Percentiles rank a stretch among this genome's conserved stretches.
Evolutionary conservation across 2,888 invertebrate genomes (phyloP).

Genomic region (Callyntrura sp.): DNA sequence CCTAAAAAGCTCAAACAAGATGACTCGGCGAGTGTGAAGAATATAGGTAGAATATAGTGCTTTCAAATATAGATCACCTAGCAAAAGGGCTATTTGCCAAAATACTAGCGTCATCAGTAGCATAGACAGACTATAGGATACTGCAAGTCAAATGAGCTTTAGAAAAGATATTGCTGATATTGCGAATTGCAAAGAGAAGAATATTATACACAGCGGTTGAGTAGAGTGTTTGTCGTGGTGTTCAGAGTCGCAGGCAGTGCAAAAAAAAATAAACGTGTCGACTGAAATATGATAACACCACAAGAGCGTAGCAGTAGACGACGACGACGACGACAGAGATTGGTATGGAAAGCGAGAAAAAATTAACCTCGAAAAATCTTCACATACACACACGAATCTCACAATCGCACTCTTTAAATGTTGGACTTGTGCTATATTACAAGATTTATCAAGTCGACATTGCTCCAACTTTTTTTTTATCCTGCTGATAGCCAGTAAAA

Average conservation of each 20-base stretch:
- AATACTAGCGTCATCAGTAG: background rate
- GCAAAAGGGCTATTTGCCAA: slow-evolving; percentile 65
- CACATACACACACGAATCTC: background rate
- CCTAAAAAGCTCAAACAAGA: background rate
- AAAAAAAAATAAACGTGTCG: background rate
- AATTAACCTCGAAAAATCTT: slow-evolving; percentile 9
- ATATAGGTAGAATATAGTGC: no score
- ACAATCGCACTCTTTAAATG: no score
- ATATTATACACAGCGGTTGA: no score
- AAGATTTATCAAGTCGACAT: no score
- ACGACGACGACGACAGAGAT: no score
- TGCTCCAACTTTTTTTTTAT: no score
- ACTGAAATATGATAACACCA: slow-evolving; percentile 5
- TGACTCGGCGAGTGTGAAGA: no score
- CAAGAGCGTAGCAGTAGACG: background rate
- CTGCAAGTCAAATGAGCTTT: slow-evolving; percentile 46
- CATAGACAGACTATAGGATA: background rate
- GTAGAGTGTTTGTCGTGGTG: no score
- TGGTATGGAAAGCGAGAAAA: background rate
- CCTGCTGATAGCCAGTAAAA: no score
- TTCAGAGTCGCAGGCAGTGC: background rate
- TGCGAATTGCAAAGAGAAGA: background rate
- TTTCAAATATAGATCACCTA: slow-evolving; percentile 57
- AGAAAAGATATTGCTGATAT: background rate
- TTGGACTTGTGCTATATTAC: no score